Evolutionary conservation across 1,140 invertebrate genomes (phyloP), one percentile per base, ranked within the genome.

Genomic region (Bradynema listronoti): DNA sequence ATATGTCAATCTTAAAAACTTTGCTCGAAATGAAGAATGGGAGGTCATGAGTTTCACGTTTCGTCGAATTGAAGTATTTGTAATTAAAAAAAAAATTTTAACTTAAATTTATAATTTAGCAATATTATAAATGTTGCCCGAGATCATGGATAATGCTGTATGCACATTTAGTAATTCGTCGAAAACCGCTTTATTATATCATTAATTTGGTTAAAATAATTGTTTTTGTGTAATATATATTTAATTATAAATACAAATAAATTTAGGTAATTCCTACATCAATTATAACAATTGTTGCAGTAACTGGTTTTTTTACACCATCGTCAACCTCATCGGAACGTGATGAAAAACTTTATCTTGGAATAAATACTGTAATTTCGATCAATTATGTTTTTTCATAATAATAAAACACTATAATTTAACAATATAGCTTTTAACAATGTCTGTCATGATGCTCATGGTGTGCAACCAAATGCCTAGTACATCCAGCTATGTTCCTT

Each of bases 121-220:
- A 77, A 47, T 22, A 56, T 9, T 76, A 58, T 56, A 78, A 76
- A 32, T 76, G 73, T 47, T 76, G 73, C 47, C 36, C 45, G 14
- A 56, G 70, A 14, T 75, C 73, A 6, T 76, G 73, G 73, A 67
- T 74, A 4, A 78, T 76, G 72, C 49, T 76, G 2, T 76, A 76
- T 36, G 73, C 73, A 11, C 75, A 78, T 57, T 58, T 76, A 49
- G 75, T 76, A 0, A 76, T 77, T 24, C 56, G 59, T 27, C 41
- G 74, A 16, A 77, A 77, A 55, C 76, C 76, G 30, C 54, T 78
- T 4, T 78, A 77, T 47, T 77, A 75, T 58, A 70, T 76, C 25
- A 65, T 77, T 32, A 77, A 77, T 50, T 49, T 76, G 59, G 68
- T 72, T 14, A 62, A 64, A 46, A 64, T 66, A 4, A 70, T 68